Conservation (phyloP, 1,140 invertebrate genomes). For the Tetramorium simillimum region DNA sequence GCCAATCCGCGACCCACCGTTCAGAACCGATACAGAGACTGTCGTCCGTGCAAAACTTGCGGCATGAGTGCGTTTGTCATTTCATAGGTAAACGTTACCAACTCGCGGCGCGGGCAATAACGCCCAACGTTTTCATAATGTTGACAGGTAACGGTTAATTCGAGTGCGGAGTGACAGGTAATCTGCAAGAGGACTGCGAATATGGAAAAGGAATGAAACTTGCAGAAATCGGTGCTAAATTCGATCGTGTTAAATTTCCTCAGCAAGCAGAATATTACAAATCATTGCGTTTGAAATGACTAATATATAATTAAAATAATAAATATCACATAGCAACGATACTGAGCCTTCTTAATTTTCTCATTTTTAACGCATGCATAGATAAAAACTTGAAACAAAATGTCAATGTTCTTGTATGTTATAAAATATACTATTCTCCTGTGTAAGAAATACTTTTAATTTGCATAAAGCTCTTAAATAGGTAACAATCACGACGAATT, state of each 20-base stretch:
- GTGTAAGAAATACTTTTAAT: neutral
- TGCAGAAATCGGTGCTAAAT: neutral
- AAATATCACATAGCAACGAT: neutral
- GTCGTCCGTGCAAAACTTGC: slow-evolving; percentile 76
- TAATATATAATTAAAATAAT: neutral
- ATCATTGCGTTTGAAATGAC: neutral
- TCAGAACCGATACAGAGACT: slow-evolving; percentile 65
- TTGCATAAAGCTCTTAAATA: neutral
- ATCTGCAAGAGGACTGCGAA: slow-evolving; percentile 65
- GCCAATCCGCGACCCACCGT: slow-evolving; percentile 68
- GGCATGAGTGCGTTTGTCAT: slow-evolving; percentile 80
- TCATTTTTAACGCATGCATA: neutral
- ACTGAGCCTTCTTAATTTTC: neutral
- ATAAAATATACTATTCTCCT: neutral
- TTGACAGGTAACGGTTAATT: slow-evolving; percentile 63
- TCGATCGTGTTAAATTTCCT: neutral
- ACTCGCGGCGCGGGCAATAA: slow-evolving; percentile 51
- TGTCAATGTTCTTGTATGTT: neutral
- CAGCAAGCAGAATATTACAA: neutral
- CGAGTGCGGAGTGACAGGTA: slow-evolving; percentile 77
- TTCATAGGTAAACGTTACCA: slow-evolving; percentile 74
- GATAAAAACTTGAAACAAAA: neutral
- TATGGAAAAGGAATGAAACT: slow-evolving; percentile 22
- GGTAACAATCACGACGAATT: neutral
- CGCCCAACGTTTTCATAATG: slow-evolving; percentile 54